Conservation (phyloP, 2,888 invertebrate species). For the Drosophila stalkeri region DNA sequence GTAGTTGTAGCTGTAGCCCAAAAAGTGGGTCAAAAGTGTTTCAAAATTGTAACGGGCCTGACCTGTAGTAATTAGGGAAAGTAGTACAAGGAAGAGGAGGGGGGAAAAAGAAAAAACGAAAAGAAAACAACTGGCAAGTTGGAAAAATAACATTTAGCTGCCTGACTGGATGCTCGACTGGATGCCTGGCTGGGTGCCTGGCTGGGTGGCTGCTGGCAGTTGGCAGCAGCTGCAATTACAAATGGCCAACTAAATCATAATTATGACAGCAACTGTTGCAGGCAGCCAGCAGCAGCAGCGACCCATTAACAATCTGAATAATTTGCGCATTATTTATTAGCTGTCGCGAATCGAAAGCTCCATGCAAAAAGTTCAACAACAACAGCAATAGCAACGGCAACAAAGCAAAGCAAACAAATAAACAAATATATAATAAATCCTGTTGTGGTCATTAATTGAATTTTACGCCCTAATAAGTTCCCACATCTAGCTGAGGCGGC, state of each 20-base stretch:
- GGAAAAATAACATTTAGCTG: constrained; percentile 10
- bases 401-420: constrained; percentile 4
- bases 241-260: constrained; percentile 69
- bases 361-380: constrained; percentile 43
- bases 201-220: not conserved
- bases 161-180: not conserved
- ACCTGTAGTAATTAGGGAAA: constrained; percentile 30
- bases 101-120: not conserved
- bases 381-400: constrained; percentile 2
- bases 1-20: not conserved
- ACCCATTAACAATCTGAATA: constrained; percentile 69
- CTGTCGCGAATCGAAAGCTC: constrained; percentile 50
- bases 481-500: not conserved
- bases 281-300: constrained; percentile 25
- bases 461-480: constrained; percentile 65
- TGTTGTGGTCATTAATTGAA: constrained; percentile 66
- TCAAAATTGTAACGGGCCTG: not conserved
- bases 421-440: constrained; percentile 44
- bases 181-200: not conserved
- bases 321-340: constrained; percentile 70
- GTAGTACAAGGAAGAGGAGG: constrained; percentile 1
- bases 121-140: not conserved
- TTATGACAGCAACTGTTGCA: constrained; percentile 66
- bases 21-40: constrained; percentile 14
- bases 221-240: constrained; percentile 46